Evolutionary conservation across 64 coral and sea anemone species (phyloP), one percentile per base, ranked within the genome.

Genomic region (Montipora foliosa): DNA sequence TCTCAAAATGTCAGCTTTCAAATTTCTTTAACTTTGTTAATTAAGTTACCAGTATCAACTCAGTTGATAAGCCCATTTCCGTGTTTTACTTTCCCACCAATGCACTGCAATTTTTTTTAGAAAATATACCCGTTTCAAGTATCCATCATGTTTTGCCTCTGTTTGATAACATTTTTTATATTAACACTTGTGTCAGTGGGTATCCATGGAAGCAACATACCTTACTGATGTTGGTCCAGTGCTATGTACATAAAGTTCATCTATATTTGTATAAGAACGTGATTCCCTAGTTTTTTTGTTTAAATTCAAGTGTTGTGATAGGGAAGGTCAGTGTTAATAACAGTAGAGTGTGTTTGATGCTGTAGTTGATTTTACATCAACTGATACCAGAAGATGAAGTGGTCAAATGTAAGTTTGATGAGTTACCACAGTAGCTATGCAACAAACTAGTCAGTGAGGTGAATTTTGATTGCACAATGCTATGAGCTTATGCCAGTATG

Each of bases 141-240:
- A 15, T 14, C 8, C 49, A 4, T 13, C 19, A 5, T 67, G 25
- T 14, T 46, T 46, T 64, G 61, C 13, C 14, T 10, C 67, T 22
- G 8, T 6, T 69, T 20, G 64, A 71, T 71, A 71, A 70, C 17
- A 9, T 47, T 49, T 7, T 46, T 71, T 70, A 22, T 67, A 86
- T 86, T 86, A 17, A 45, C 20, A 45, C 7, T 44, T 14, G 44
- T 82, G 12, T 44, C 55, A 62, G 5, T 44, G 22, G 16, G 80
- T 82, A 44, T 62, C 80, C 80, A 82, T 82, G 57, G 25, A 9
- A 61, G 64, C 80, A 60, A 16, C 22, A 82, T 82, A 64, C 58
- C 24, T 64, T 24, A 64, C 14, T 1, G 11, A 44, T 13, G 8
- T 62, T 44, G 57, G 12, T 44, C 15, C 57, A 82, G 44, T 82